Evolutionary conservation across 2,797 vertebrate genomes (phyloP), one percentile per base, ranked within the genome.

Genomic region (Arvicola amphibius): DNA sequence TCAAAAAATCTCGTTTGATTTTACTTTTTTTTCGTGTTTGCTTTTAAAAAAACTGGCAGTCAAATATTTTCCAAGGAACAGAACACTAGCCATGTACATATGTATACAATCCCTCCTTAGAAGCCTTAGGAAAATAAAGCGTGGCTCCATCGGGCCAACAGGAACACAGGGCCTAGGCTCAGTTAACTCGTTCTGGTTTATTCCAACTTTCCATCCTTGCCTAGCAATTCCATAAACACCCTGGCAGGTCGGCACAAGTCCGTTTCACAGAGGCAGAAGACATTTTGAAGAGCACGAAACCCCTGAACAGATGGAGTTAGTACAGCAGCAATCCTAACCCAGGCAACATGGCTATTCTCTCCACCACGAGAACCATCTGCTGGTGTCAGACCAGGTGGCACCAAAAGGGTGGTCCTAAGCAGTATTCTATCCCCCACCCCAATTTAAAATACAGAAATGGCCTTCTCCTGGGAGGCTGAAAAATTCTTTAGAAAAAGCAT

Each of bases 41-140:
- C 97, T 92, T 93, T 67, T 29, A 88, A 73, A 83, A 73, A 83
- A 92, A 90, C 11, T 67, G 92, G 81, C 92, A 95, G 97, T n/a
- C 92, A 95, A 97, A 97, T 97, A 78, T 96, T 98, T 98, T 98
- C 97, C 97, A 96, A 96, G 96, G 69, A 77, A 96, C 87, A 95
- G 96, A 98, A 97, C 94, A 90, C 83, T 87, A 34, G 96, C 93
- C 94, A 91, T 90, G 1, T 0, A 95, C 97, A 97, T 0, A 8
- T 0, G 7, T 94, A 76, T 63, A 89, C 90, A 96, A 0, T 48
- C 80, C 81, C 40, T 71, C 88, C 97, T 96, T 48, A 86, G 97
- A 8, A 0, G 88, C 83, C 79, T 91, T 94, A 96, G 97, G 97
- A 98, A 98, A 97, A 91, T 0, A 0, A 97, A 80, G 27, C 37